A percentile compares a stretch with the other conserved stretches of the same genome.
Conservation (phyloP, 2,797 vertebrate genomes). For the Sternarchorhynchus goeldii region DNA sequence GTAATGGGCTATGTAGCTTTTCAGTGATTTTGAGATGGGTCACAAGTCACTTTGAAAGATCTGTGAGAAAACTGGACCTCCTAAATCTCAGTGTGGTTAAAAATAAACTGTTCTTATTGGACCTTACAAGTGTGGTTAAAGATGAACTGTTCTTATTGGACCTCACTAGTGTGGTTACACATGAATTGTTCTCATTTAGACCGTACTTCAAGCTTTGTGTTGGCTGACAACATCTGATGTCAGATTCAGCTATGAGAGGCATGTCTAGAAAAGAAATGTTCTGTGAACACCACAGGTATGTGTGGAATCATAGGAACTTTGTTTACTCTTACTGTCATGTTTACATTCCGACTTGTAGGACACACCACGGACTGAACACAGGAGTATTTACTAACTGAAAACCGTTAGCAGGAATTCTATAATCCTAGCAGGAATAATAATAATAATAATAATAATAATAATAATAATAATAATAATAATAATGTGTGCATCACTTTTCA, state of each 20-base stretch:
- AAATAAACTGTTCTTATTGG: no score
- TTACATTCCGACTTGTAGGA: slow-evolving; percentile 46
- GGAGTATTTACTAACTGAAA: slow-evolving; percentile 2
- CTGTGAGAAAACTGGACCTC: no score
- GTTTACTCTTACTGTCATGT: slow-evolving; percentile 38
- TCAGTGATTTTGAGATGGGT: background rate
- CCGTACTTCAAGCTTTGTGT: slow-evolving; percentile 46
- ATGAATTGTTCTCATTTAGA: slow-evolving; percentile 49
- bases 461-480: no score
- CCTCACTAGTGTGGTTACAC: no score
- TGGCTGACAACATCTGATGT: slow-evolving; percentile 55
- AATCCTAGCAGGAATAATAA: no score
- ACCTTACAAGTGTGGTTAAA: no score
- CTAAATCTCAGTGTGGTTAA: no score
- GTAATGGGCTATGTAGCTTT: background rate
- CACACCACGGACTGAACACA: background rate
- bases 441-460: no score
- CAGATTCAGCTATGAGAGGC: slow-evolving; percentile 62
- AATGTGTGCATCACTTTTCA: no score
- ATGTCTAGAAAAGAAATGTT: slow-evolving; percentile 58
- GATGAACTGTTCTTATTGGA: no score
- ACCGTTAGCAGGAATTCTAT: slow-evolving; percentile 30
- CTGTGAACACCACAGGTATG: slow-evolving; percentile 55
- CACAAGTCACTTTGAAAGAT: background rate
- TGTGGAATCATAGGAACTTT: slow-evolving; percentile 69